Evolutionary conservation across 2,888 invertebrate genomes (phyloP).

Genomic region (Orchesella flavescens): DNA sequence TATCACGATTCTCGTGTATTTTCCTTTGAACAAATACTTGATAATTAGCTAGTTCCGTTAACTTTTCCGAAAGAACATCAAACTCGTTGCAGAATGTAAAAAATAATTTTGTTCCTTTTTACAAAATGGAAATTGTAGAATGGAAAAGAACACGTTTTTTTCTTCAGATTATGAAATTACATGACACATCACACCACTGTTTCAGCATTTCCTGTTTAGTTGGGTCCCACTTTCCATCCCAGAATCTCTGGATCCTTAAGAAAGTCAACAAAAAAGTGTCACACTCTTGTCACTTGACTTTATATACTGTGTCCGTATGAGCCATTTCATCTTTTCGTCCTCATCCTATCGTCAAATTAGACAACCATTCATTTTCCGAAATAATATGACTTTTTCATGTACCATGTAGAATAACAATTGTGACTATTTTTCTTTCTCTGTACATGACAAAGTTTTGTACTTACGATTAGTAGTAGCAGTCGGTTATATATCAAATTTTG

Average conservation of each 20-base stretch:
- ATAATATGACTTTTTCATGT: conserved; percentile 37
- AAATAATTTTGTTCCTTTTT: no score
- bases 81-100: not conserved
- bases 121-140: no score
- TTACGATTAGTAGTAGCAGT: no score
- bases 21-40: no score
- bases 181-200: no score
- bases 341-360: conserved; percentile 45
- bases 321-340: no score
- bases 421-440: conserved; percentile 43
- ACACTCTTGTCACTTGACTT: conserved; percentile 48
- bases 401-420: conserved; percentile 53
- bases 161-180: no score
- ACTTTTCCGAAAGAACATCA: not conserved
- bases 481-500: conserved; percentile 43
- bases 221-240: conserved; percentile 40
- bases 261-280: conserved; percentile 54
- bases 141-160: no score
- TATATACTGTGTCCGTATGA: conserved; percentile 20
- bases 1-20: no score
- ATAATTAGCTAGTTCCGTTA: conserved; percentile 38
- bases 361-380: conserved; percentile 54
- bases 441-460: conserved; percentile 49
- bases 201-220: conserved; percentile 7
- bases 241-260: conserved; percentile 37